These are phyloP conservation scores for Tipula unca DNA, from an alignment of 2,888 invertebrate genomes.

Conservation along the genomic window DNA sequence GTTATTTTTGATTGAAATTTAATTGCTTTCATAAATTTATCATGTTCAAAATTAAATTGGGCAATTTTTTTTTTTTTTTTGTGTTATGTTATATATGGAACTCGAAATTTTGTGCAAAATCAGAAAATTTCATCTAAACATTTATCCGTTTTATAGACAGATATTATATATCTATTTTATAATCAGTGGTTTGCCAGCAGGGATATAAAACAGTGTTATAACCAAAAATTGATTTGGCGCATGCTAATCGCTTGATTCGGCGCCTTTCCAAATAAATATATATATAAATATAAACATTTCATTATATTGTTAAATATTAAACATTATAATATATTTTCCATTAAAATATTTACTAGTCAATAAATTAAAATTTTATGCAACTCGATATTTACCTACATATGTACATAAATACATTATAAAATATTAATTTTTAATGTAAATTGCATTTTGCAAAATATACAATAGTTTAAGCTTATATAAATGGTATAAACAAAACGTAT, in stretches of 20 bases:
- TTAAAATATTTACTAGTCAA: too few species aligned
- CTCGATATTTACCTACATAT: too few species aligned
- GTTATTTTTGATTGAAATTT: neutral
- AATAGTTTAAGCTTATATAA: too few species aligned
- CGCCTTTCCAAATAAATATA: neutral
- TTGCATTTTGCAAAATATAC: too few species aligned
- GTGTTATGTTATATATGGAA: too few species aligned
- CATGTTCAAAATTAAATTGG: neutral
- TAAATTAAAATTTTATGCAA: too few species aligned
- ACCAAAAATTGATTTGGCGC: neutral
- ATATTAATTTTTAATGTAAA: too few species aligned
- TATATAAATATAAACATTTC: too few species aligned
- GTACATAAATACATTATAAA: too few species aligned
- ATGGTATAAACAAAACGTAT: too few species aligned
- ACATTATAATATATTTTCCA: too few species aligned
- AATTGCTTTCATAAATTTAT: neutral
- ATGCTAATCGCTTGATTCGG: neutral
- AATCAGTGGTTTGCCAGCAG: neutral
- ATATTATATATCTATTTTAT: neutral
- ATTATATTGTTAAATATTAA: too few species aligned
- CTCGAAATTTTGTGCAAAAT: neutral
- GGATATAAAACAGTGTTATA: neutral
- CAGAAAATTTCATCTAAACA: neutral
- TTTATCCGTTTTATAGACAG: neutral
- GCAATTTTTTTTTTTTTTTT: neutral